phyloP scores from a whole-genome alignment of 2,113 vertebrate species.

The Ptyas mucosa region DNA sequence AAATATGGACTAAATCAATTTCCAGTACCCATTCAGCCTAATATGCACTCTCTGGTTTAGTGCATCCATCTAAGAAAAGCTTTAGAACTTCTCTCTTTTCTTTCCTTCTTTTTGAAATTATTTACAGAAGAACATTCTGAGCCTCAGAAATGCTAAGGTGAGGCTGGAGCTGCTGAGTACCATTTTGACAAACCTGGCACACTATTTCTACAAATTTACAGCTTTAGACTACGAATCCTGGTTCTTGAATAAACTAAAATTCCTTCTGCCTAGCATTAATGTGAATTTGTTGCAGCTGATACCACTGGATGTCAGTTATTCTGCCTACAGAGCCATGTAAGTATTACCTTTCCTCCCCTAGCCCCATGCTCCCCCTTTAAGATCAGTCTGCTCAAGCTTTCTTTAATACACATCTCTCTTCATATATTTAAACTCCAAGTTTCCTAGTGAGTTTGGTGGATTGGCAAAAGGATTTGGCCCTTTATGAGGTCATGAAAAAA shows the following conservation, averaged over 20 bases:
- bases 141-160: conserved; percentile 10
- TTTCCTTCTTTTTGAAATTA: background rate
- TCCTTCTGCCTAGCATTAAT: conserved; percentile 42
- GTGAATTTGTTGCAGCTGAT: conserved; percentile 7
- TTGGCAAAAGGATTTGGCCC: background rate
- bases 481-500: too few relatives aligned
- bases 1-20: background rate
- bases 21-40: background rate
- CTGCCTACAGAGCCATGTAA: conserved; percentile 33
- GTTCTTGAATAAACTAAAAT: conserved; percentile 22
- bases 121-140: background rate
- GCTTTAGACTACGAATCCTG: conserved; percentile 23
- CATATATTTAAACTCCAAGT: background rate
- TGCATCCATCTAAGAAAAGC: background rate
- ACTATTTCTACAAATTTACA: conserved; percentile 22
- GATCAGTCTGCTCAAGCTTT: too few relatives aligned
- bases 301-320: conserved; percentile 29
- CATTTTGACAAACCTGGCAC: background rate
- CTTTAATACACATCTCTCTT: background rate
- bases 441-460: background rate
- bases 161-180: conserved; percentile 14
- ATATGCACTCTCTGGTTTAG: background rate
- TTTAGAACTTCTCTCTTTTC: background rate
- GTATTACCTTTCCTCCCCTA: background rate
- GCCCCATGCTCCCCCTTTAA: background rate